Percentiles rank a stretch among this genome's conserved stretches.
phyloP scores from a whole-genome alignment of 35 echinoderm and acorn worm genomes.

The Chiridota heheva region DNA sequence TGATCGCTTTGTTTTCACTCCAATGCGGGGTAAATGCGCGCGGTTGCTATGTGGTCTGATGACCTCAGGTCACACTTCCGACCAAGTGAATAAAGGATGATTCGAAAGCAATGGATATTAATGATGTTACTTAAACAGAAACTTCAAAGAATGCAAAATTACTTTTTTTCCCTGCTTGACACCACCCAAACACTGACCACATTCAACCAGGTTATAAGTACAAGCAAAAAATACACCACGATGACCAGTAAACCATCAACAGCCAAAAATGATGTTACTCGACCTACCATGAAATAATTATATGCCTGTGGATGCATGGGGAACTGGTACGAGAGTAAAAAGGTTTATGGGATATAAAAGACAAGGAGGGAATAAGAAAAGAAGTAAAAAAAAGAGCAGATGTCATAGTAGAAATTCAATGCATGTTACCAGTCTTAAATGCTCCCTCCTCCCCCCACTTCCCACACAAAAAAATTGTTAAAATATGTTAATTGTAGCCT shows the following conservation, averaged over 20 bases:
- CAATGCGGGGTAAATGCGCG: too few relatives aligned
- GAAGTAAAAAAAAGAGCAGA: not conserved
- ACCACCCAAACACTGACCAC: not conserved
- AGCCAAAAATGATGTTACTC: not conserved
- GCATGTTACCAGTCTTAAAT: not conserved
- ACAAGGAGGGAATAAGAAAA: not conserved
- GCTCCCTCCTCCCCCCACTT: not conserved
- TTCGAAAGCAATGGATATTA: not conserved
- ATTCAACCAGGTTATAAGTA: not conserved
- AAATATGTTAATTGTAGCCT: too few relatives aligned
- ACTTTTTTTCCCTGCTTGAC: too few relatives aligned
- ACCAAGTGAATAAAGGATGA: not conserved
- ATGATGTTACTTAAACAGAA: not conserved
- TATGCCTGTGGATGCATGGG: conserved; percentile 17
- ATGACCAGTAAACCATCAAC: not conserved
- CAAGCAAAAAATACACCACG: not conserved
- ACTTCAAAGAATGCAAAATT: not conserved
- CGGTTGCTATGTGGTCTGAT: too few relatives aligned
- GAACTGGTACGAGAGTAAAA: conserved; percentile 10
- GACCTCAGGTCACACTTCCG: too few relatives aligned
- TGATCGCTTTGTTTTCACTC: too few relatives aligned
- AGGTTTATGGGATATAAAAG: not conserved
- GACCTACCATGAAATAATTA: conserved; percentile 42
- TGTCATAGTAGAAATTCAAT: not conserved
- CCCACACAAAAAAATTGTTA: not conserved